A percentile compares a stretch with the other conserved stretches of the same genome.
phyloP scores from a whole-genome alignment of 2,113 vertebrate species.

The Synchiropus splendidus region DNA sequence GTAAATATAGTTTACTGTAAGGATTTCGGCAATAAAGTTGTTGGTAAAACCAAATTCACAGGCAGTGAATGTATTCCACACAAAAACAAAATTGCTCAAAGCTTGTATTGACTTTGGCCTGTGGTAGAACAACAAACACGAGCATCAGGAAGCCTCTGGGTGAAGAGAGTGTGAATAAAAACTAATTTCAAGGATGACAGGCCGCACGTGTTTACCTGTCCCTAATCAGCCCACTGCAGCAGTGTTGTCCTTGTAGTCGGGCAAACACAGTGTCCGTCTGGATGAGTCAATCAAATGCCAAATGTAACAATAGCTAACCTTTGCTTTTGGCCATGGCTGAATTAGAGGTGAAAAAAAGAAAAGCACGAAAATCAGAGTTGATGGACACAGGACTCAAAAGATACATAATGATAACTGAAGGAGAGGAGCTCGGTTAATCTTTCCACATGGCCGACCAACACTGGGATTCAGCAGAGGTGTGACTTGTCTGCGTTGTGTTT shows the following conservation, averaged over 20 bases:
- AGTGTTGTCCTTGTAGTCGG: constrained; percentile 13
- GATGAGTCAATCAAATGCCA: constrained; percentile 16
- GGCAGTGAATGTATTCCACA: too few relatives aligned
- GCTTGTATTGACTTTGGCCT: too few relatives aligned
- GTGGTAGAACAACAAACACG: constrained; percentile 17
- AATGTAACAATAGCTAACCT: constrained; percentile 14
- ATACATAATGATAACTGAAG: too few relatives aligned
- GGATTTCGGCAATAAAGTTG: too few relatives aligned
- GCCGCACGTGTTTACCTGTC: constrained; percentile 18
- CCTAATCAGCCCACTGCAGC: constrained; percentile 27
- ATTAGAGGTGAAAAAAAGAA: too few relatives aligned
- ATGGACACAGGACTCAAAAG: too few relatives aligned
- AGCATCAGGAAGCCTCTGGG: constrained; percentile 11
- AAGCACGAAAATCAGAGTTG: too few relatives aligned
- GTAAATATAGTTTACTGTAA: too few relatives aligned
- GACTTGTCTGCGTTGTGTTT: constrained; percentile 31
- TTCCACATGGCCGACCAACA: constrained; percentile 19
- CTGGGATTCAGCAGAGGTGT: constrained; percentile 36
- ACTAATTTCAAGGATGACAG: constrained; percentile 34
- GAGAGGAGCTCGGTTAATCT: constrained; percentile 33
- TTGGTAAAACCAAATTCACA: neutral
- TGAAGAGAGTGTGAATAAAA: constrained; percentile 11
- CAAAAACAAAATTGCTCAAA: neutral
- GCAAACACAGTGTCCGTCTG: constrained; percentile 13
- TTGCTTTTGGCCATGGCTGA: neutral